phyloP scores from a whole-genome alignment of 1,140 invertebrate genomes.

The Anoplolepis gracilipes region DNA sequence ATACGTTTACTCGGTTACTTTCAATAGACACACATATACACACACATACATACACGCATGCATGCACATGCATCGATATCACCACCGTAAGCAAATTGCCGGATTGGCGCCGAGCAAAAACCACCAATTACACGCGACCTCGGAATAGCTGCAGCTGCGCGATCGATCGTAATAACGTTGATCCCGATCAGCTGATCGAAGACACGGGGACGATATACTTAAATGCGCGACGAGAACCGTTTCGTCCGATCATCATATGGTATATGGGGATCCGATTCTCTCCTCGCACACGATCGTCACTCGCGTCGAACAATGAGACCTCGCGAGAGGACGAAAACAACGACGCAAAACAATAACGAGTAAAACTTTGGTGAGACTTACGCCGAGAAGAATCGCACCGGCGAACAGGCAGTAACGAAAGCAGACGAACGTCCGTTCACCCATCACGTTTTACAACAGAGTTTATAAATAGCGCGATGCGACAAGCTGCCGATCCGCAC shows the following conservation, averaged over 20 bases:
- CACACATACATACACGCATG: too few species aligned
- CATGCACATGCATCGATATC: background rate
- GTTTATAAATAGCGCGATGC: conserved; percentile 44
- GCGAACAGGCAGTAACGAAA: conserved; percentile 76
- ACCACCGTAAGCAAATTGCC: background rate
- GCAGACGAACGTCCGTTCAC: conserved; percentile 67
- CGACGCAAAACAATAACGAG: background rate
- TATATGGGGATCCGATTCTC: too few species aligned
- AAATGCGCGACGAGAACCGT: background rate
- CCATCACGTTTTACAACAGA: too few species aligned
- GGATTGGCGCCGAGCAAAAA: conserved; percentile 12
- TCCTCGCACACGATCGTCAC: background rate
- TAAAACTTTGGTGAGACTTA: conserved; percentile 76
- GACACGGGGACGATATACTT: background rate
- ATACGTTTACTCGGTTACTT: background rate
- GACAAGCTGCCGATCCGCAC: conserved; percentile 22
- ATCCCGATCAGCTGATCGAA: background rate
- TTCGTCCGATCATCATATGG: background rate
- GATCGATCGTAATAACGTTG: conserved; percentile 8
- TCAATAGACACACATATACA: too few species aligned
- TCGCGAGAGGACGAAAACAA: conserved; percentile 8
- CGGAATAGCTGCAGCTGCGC: conserved; percentile 6
- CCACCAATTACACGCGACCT: conserved; percentile 20
- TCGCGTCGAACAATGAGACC: background rate
- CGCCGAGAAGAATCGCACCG: conserved; percentile 76